These are phyloP conservation scores for Amiota mariae DNA, from an alignment of 2,888 invertebrate genomes.

Conservation along the genomic window DNA sequence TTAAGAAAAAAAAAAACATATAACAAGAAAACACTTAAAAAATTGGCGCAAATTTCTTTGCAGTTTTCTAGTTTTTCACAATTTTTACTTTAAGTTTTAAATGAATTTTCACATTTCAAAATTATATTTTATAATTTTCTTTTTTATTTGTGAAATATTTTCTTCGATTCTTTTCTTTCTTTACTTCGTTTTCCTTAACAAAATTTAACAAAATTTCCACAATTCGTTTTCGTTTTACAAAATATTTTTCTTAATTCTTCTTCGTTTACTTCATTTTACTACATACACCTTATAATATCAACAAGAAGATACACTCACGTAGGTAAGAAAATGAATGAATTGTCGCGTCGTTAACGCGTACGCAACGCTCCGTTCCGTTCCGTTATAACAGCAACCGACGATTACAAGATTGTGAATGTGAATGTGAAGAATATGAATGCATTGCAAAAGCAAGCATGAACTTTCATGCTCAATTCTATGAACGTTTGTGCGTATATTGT, in stretches of 20 bases:
- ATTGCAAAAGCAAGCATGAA: too few species aligned
- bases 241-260: neutral
- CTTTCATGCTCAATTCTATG: too few species aligned
- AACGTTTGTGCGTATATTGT: too few species aligned
- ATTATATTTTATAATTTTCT: neutral
- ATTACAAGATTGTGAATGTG: too few species aligned
- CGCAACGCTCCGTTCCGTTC: too few species aligned
- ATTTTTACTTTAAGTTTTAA: neutral
- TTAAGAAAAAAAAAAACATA: neutral
- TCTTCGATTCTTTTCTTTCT: neutral
- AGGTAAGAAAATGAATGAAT: too few species aligned
- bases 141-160: neutral
- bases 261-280: neutral
- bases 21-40: neutral
- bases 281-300: neutral
- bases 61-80: slow-evolving; percentile 5
- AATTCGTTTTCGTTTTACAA: neutral
- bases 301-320: too few species aligned
- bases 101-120: neutral
- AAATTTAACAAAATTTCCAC: neutral
- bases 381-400: too few species aligned
- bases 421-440: too few species aligned
- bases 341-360: too few species aligned
- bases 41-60: slow-evolving; percentile 16
- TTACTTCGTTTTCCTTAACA: neutral